These are phyloP conservation scores for Heloderma charlesbogerti DNA, from an alignment of 2,113 vertebrate genomes.

Conservation along the genomic window DNA sequence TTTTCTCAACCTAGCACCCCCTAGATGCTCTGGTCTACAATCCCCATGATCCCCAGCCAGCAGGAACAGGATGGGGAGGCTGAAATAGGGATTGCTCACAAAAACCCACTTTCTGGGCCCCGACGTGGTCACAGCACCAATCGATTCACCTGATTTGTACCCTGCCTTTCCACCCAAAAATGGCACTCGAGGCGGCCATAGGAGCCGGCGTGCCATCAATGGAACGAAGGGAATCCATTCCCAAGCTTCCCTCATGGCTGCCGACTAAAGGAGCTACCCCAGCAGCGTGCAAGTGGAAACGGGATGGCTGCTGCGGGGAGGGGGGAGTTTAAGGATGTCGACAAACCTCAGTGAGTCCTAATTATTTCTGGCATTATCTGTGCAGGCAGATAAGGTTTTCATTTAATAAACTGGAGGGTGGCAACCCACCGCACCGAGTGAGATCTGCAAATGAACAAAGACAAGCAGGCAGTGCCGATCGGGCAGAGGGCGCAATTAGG, in stretches of 20 bases:
- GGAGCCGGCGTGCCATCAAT: not conserved
- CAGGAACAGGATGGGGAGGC: too few species aligned
- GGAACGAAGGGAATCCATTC: not conserved
- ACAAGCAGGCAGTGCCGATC: constrained; percentile 21
- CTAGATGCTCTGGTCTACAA: too few species aligned
- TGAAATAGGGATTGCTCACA: too few species aligned
- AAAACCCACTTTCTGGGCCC: too few species aligned
- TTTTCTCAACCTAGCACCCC: too few species aligned
- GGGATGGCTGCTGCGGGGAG: not conserved
- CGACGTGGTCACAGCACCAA: too few species aligned
- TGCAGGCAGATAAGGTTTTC: constrained; percentile 58
- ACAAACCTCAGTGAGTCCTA: constrained; percentile 51
- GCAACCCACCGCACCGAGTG: constrained; percentile 6
- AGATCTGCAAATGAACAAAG: constrained; percentile 54
- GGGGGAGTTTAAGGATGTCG: not conserved
- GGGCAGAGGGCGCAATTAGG: constrained; percentile 48
- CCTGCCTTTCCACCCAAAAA: too few species aligned
- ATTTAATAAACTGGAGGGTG: constrained; percentile 60
- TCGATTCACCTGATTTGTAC: too few species aligned
- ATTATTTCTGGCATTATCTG: constrained; percentile 71
- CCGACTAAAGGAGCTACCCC: not conserved
- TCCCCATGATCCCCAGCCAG: too few species aligned
- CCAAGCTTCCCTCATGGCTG: not conserved
- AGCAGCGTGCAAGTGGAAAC: not conserved
- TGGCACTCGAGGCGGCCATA: too few species aligned